Base-by-base conservation (phyloP, 2,888 invertebrate species). In the Drymonia ruficornis region DNA sequence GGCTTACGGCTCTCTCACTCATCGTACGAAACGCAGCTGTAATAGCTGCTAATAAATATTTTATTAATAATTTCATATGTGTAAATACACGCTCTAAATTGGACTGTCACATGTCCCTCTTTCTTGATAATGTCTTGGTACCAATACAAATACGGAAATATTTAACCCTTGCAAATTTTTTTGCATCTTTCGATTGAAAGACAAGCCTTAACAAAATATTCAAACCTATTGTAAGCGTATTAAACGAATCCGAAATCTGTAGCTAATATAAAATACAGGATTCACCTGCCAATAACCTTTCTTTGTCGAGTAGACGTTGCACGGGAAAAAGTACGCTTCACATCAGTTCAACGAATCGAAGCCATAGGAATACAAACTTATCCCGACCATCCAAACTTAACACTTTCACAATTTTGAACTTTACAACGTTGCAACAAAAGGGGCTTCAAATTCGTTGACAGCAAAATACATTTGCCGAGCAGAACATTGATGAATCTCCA, bases 211-310 rank as follows among this genome's bases (percentile, higher is more conserved):
- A 1, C 36, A 62, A 70, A 52, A 59, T 56, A 70, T 75, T 66
- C 67, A 56, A 44, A 53, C 53, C 59, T 66, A 66, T 71, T 53
- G 60, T 60, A 55, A 66, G 62, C 49, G 55, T 47, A 68, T 61
- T 76, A 81, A 81, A 68, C 58, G 68, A 76, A 74, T 73, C 70
- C 76, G 65, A 78, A 82, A 81, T 79, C 78, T 78, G 72, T 72
- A 67, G 65, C 74, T 80, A 80, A 83, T 86, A 82, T 75, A 83
- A 84, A 84, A 87, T 86, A 81, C 85, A 82, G 79, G 85, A 89
- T 89, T 80, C 89, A 91, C 89, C 89, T 91, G 91, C 81, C 87
- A 83, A 84, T 80, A 79, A 80, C 69, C 63, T 82, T 87, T 86
- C 85, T 87, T 84, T 87, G 82, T 84, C 72, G 81, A 70, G 74